phyloP scores from a whole-genome alignment of 2,888 invertebrate species.

The Copidosoma aretas region DNA sequence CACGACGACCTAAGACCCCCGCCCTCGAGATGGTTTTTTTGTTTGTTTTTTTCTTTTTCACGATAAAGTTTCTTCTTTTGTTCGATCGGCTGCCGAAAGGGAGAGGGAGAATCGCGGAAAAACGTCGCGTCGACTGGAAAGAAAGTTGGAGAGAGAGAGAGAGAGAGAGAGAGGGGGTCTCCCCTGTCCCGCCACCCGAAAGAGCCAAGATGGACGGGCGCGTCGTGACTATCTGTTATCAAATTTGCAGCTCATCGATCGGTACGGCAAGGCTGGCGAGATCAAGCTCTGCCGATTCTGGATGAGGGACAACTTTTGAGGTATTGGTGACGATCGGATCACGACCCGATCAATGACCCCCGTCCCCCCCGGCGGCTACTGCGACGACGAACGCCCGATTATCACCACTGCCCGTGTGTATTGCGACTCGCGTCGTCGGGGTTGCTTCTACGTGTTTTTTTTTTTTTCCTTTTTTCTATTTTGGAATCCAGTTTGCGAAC shows the following conservation, averaged over 20 bases:
- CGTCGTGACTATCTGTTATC: slow-evolving; percentile 5
- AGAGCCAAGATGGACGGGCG: background rate
- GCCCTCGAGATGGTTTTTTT: background rate
- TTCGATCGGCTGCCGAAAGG: no score
- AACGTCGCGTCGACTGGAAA: slow-evolving; percentile 1
- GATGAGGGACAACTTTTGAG: slow-evolving; percentile 15
- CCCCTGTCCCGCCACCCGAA: no score
- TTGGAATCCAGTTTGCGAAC: no score
- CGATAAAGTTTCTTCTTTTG: slow-evolving; percentile 1
- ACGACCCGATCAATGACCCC: background rate
- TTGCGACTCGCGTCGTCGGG: no score
- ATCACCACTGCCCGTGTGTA: background rate
- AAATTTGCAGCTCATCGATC: slow-evolving; percentile 37
- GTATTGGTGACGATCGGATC: background rate
- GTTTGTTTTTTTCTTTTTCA: no score
- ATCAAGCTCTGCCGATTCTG: slow-evolving; percentile 39
- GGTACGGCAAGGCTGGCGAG: slow-evolving; percentile 34
- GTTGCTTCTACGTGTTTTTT: no score
- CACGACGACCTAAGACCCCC: slow-evolving; percentile 60
- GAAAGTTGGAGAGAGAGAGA: no score
- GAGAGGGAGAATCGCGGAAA: no score
- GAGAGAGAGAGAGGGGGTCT: no score
- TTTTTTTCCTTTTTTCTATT: no score
- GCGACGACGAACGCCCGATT: background rate
- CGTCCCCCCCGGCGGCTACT: background rate